A percentile compares a stretch with the other conserved stretches of the same genome.
These are phyloP conservation scores for Mnemiopsis leidyi DNA, from an alignment of 37 sponge, comb jelly and placozoan genomes.

Conservation along the genomic window DNA sequence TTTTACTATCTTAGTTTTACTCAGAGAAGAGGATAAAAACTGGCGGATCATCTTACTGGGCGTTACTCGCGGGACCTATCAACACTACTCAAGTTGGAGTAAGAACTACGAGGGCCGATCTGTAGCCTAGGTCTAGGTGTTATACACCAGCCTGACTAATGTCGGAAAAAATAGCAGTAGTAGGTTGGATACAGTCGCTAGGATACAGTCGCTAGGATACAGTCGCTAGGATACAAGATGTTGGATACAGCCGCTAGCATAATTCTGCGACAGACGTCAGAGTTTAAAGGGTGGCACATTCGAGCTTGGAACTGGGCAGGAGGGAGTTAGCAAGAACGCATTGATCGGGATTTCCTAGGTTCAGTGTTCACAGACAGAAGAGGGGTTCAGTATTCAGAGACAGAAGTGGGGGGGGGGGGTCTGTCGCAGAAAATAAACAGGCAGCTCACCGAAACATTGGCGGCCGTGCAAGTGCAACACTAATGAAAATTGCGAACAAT, in stretches of 20 bases:
- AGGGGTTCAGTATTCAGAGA: too few species aligned
- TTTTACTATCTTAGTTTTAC: too few species aligned
- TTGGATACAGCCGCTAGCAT: not conserved
- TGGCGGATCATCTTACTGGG: not conserved
- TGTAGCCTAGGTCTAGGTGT: not conserved
- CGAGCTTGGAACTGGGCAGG: too few species aligned
- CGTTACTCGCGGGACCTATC: not conserved
- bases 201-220: too few species aligned
- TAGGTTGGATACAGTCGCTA: not conserved
- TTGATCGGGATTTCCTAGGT: too few species aligned
- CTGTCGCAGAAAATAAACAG: too few species aligned
- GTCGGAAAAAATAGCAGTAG: not conserved
- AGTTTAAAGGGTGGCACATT: too few species aligned
- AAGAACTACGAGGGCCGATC: not conserved
- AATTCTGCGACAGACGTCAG: not conserved
- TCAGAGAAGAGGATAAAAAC: too few species aligned
- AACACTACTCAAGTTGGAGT: not conserved
- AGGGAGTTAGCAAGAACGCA: too few species aligned
- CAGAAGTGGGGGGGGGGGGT: too few species aligned
- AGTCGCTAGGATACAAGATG: too few species aligned
- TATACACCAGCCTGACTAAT: not conserved
- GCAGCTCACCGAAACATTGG: not conserved
- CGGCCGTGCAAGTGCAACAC: not conserved
- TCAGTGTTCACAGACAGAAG: too few species aligned
- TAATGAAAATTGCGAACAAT: not conserved